phyloP scores from a whole-genome alignment of 2,797 vertebrate species.

The Apodemus agrarius region DNA sequence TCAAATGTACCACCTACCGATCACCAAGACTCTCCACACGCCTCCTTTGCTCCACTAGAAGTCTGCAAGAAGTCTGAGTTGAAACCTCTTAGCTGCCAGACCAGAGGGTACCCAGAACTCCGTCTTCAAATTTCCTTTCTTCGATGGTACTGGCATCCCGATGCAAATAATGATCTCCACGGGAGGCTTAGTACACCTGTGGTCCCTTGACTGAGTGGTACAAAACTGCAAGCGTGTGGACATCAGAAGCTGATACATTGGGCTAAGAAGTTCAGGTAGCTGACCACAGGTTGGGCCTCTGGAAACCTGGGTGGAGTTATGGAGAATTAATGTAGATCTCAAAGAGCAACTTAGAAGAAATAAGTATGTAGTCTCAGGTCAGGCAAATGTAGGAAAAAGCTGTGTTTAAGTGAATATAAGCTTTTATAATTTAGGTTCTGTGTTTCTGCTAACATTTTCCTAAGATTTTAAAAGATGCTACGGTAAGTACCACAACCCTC shows the following conservation, averaged over 20 bases:
- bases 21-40: not conserved
- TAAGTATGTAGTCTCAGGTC: not conserved
- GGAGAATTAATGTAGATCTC: not conserved
- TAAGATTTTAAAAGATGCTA: not conserved
- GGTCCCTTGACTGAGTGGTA: not conserved
- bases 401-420: accelerated
- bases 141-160: not conserved
- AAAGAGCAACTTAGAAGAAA: not conserved
- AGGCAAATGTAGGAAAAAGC: not conserved
- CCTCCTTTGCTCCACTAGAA: not conserved
- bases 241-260: not conserved
- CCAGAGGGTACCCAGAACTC: not conserved
- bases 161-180: not conserved
- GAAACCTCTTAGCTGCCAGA: not conserved
- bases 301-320: not conserved
- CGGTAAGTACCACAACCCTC: not conserved
- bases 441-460: not conserved
- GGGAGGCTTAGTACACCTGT: not conserved
- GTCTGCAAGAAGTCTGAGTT: not conserved
- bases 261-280: not conserved
- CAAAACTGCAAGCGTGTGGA: not conserved
- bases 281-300: too few species aligned
- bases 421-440: not conserved
- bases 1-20: not conserved
- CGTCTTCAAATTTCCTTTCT: not conserved